Conservation (phyloP, 2,797 vertebrate species). For the Ibycter americanus region DNA sequence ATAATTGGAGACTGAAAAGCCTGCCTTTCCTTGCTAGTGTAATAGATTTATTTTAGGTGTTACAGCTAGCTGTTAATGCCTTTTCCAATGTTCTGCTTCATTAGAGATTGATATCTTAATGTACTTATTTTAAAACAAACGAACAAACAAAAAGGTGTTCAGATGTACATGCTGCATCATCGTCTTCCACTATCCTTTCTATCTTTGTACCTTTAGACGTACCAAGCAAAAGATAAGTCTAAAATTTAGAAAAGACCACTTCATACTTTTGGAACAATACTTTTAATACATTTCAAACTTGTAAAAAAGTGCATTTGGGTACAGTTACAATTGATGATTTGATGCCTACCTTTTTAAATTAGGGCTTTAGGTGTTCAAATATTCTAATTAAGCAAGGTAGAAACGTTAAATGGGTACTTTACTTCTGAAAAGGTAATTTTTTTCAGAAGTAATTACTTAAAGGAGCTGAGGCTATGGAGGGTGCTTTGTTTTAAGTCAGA, state of each 20-base stretch:
- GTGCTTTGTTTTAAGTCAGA: not conserved
- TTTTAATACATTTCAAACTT: not conserved
- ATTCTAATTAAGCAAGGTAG: not conserved
- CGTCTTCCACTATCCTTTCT: not conserved
- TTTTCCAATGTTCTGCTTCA: not conserved
- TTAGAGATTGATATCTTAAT: not conserved
- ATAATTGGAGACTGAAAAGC: not conserved
- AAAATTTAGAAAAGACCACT: not conserved
- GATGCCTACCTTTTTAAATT: not conserved
- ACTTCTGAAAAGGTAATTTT: not conserved
- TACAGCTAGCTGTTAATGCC: not conserved
- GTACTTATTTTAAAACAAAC: rapidly evolving
- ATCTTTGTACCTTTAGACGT: not conserved
- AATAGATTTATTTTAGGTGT: not conserved
- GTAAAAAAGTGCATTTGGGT: not conserved
- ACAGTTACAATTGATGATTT: not conserved
- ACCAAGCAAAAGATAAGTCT: not conserved
- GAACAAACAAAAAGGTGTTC: not conserved
- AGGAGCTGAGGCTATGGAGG: not conserved
- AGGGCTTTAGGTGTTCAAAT: not conserved
- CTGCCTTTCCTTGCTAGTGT: not conserved
- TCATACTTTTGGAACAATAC: not conserved
- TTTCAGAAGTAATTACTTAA: not conserved
- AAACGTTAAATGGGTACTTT: not conserved
- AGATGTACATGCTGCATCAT: not conserved